Conservation (phyloP, 2,113 vertebrate species). For the Daboia siamensis region DNA sequence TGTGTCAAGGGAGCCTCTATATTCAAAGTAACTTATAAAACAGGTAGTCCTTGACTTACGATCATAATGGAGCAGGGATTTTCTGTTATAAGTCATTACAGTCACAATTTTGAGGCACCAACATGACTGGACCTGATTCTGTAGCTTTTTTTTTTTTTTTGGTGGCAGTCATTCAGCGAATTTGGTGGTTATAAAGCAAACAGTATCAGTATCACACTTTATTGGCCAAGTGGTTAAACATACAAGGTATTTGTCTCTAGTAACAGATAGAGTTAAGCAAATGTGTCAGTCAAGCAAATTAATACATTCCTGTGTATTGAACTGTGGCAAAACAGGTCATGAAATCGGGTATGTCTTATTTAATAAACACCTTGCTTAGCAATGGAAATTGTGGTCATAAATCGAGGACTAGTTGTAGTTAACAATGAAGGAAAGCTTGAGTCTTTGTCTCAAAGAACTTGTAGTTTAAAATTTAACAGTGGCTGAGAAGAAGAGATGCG, state of each 20-base stretch:
- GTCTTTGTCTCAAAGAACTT: background rate
- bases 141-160: background rate
- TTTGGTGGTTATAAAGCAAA: background rate
- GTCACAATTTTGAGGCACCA: background rate
- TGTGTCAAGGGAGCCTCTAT: background rate
- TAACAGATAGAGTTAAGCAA: background rate
- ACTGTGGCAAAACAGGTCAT: background rate
- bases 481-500: background rate
- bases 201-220: background rate
- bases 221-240: background rate
- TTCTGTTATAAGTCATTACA: background rate
- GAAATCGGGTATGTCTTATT: background rate
- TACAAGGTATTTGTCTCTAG: background rate
- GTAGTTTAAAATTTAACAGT: background rate
- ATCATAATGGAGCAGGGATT: background rate
- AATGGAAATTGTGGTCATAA: background rate
- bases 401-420: background rate
- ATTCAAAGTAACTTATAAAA: background rate
- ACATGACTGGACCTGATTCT: background rate
- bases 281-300: background rate
- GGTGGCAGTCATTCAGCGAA: background rate
- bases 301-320: background rate
- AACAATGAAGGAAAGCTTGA: background rate
- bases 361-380: background rate
- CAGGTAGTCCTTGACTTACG: background rate